Percentiles rank a stretch among this genome's conserved stretches.
Conservation (phyloP, 2,113 vertebrate genomes). For the Mirounga angustirostris region DNA sequence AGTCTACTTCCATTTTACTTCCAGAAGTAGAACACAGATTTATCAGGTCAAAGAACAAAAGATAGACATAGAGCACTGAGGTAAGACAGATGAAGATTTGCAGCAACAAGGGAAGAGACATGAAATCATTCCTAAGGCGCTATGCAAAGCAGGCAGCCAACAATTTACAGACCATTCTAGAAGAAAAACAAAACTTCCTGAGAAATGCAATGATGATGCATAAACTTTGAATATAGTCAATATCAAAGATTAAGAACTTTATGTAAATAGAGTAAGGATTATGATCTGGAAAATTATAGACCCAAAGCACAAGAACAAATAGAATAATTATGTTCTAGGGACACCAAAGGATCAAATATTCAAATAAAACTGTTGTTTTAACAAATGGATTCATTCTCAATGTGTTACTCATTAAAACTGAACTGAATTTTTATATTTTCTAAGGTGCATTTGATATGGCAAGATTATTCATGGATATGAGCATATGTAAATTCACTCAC, state of each 20-base stretch:
- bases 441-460: neutral
- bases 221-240: neutral
- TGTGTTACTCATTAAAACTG: neutral
- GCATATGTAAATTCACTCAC: neutral
- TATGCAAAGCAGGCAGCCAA: neutral
- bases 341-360: neutral
- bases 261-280: neutral
- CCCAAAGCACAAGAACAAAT: neutral
- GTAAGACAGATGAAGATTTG: neutral
- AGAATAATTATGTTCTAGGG: neutral
- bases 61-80: neutral
- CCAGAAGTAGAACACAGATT: neutral
- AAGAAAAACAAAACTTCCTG: neutral
- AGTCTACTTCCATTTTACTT: neutral
- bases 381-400: neutral
- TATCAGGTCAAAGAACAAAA: neutral
- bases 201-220: neutral
- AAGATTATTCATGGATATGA: neutral
- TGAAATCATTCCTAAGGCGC: neutral
- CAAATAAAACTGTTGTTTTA: neutral
- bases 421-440: neutral
- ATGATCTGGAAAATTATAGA: neutral
- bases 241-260: neutral
- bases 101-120: neutral
- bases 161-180: neutral